Conservation (phyloP, 2,888 invertebrate genomes). For the Eupithecia insigniata region DNA sequence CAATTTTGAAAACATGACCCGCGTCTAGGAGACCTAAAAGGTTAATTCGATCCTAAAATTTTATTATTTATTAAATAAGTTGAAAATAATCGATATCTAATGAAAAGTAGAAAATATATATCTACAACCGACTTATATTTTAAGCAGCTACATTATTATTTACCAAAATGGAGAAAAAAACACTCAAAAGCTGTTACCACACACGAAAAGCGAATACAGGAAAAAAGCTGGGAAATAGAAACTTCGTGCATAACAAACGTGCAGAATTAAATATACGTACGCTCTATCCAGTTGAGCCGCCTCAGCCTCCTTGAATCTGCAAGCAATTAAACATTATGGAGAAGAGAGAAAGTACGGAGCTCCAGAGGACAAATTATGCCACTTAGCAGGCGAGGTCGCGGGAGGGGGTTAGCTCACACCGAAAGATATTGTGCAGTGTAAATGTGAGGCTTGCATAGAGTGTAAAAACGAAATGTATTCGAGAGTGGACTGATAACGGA, state of each 20-base stretch:
- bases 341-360: constrained; percentile 77
- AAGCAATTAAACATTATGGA: constrained; percentile 86
- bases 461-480: background rate
- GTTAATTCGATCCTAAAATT: background rate
- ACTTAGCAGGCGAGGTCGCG: constrained; percentile 66
- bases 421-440: constrained; percentile 68
- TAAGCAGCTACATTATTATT: constrained; percentile 37
- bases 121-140: constrained; percentile 6
- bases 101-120: background rate
- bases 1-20: background rate
- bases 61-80: background rate
- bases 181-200: constrained; percentile 42
- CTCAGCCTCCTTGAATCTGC: constrained; percentile 94
- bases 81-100: background rate
- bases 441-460: constrained; percentile 57
- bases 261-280: constrained; percentile 87
- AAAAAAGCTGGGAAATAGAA: constrained; percentile 62
- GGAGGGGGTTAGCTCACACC: constrained; percentile 70
- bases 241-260: constrained; percentile 65
- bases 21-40: background rate
- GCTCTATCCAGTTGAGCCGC: constrained; percentile 91
- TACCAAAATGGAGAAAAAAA: constrained; percentile 20
- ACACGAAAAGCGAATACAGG: constrained; percentile 54
- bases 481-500: background rate
- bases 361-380: constrained; percentile 63